Evolutionary conservation across 2,113 vertebrate species (phyloP).

Genomic region (Sakesphorus luctuosus): DNA sequence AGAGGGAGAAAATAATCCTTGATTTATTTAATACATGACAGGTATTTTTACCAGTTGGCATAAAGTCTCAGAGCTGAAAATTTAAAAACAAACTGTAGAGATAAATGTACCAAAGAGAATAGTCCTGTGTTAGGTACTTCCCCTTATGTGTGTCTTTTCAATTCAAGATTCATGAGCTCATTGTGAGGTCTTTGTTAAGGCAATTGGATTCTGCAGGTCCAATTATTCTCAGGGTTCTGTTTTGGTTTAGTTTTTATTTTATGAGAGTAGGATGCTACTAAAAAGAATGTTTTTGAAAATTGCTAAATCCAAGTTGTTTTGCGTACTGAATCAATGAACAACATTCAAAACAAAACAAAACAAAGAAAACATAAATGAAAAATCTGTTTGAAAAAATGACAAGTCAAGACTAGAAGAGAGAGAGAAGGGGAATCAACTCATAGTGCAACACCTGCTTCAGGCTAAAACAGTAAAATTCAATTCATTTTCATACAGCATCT

Average conservation of each 20-base stretch:
- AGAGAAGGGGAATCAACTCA: neutral
- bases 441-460: conserved; percentile 37
- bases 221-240: neutral
- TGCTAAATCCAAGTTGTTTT: neutral
- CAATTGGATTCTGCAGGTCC: neutral
- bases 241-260: neutral
- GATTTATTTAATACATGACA: neutral
- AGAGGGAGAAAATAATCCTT: neutral
- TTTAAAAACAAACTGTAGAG: neutral
- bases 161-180: neutral
- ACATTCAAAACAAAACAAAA: neutral
- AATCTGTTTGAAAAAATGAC: neutral
- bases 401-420: neutral
- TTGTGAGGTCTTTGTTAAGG: neutral
- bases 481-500: conserved; percentile 42
- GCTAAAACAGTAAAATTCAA: conserved; percentile 24
- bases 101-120: neutral
- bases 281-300: neutral
- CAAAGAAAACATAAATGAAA: neutral
- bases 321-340: neutral
- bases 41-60: neutral
- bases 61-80: neutral
- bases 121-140: neutral
- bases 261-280: neutral
- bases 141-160: neutral